Percentiles rank a stretch among this genome's conserved stretches.
Evolutionary conservation across 2,113 vertebrate genomes (phyloP).

Genomic region (Tachysurus fulvidraco): DNA sequence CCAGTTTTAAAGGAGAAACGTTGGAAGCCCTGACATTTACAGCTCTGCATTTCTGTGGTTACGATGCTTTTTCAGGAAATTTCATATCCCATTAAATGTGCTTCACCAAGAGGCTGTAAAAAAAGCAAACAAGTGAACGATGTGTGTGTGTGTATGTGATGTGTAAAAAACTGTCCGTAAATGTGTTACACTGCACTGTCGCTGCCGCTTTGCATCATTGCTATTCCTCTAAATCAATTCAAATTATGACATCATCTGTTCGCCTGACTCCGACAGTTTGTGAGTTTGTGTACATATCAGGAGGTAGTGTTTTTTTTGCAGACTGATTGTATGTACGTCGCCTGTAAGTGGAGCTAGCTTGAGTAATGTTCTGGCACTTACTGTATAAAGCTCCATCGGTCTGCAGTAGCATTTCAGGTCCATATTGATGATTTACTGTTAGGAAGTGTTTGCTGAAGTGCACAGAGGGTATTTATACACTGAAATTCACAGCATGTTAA

Average conservation of each 20-base stretch:
- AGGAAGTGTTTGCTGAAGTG: slow-evolving; percentile 49
- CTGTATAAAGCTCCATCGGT: background rate
- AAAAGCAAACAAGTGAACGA: slow-evolving; percentile 32
- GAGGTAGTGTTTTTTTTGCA: background rate
- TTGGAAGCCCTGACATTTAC: slow-evolving; percentile 36
- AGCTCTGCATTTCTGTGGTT: slow-evolving; percentile 41
- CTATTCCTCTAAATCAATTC: slow-evolving; percentile 24
- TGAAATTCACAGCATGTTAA: slow-evolving; percentile 40
- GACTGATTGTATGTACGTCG: background rate
- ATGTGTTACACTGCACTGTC: slow-evolving; percentile 25
- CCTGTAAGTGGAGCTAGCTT: slow-evolving; percentile 15
- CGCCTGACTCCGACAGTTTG: slow-evolving; percentile 13
- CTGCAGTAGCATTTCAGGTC: slow-evolving; percentile 12
- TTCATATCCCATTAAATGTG: slow-evolving; percentile 58
- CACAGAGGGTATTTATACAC: slow-evolving; percentile 41
- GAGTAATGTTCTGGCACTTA: slow-evolving; percentile 22
- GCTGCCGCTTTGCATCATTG: slow-evolving; percentile 29
- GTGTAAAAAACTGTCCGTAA: slow-evolving; percentile 35
- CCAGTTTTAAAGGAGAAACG: slow-evolving; percentile 47
- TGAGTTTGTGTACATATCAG: background rate
- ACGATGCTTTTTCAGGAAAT: slow-evolving; percentile 49
- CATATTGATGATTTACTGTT: slow-evolving; percentile 38
- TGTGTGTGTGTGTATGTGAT: background rate
- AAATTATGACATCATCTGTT: slow-evolving; percentile 4
- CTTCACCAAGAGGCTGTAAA: slow-evolving; percentile 46